phyloP scores from a whole-genome alignment of 92 coral and sea anemone species.

The Blastomussa wellsi region DNA sequence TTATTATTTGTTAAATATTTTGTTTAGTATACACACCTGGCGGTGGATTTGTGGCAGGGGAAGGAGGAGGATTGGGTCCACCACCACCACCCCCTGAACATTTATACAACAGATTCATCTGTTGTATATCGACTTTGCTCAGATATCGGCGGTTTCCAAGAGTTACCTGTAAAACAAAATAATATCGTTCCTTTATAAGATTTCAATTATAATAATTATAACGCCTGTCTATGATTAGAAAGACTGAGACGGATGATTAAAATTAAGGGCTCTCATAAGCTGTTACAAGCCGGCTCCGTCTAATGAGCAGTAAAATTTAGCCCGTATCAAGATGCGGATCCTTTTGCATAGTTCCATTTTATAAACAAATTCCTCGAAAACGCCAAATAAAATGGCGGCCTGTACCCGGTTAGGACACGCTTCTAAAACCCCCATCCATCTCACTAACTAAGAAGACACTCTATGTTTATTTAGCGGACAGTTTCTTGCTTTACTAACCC shows the following conservation, averaged over 20 bases:
- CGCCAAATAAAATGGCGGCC: background rate
- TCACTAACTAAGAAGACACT: background rate
- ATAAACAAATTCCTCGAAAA: too few relatives aligned
- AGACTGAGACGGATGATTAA: too few relatives aligned
- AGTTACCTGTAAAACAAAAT: conserved; percentile 30
- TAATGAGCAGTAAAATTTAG: too few relatives aligned
- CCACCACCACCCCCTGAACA: conserved; percentile 71
- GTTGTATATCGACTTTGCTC: conserved; percentile 66
- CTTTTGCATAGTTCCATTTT: too few relatives aligned
- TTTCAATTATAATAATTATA: too few relatives aligned
- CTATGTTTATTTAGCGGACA: background rate
- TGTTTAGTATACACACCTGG: conserved; percentile 29
- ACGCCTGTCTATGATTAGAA: too few relatives aligned
- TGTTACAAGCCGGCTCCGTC: too few relatives aligned
- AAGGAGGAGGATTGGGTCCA: conserved; percentile 29
- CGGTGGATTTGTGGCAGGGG: conserved; percentile 28
- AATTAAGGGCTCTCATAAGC: too few relatives aligned
- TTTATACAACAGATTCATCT: conserved; percentile 77
- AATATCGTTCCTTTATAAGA: too few relatives aligned
- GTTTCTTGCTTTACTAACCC: conserved; percentile 36
- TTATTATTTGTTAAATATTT: too few relatives aligned
- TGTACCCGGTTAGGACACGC: background rate
- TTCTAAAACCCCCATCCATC: background rate
- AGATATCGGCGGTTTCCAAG: conserved; percentile 65
- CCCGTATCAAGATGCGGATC: background rate